Evolutionary conservation across 2,888 invertebrate genomes (phyloP).

Genomic region (Drosophila rubida): DNA sequence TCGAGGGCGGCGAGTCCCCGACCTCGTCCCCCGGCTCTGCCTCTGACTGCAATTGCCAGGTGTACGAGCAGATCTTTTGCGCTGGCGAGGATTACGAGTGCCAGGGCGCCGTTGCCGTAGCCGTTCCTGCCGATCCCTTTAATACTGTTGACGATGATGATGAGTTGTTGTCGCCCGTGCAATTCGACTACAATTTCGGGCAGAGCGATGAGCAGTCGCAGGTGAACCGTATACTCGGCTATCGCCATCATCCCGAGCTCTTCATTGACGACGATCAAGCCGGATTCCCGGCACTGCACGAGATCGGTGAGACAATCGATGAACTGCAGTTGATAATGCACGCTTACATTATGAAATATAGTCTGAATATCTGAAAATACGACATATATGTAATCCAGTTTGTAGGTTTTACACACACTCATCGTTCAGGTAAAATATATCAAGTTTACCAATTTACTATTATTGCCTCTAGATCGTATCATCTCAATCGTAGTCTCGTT

Average conservation of each 20-base stretch:
- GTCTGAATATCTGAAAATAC: constrained; percentile 80
- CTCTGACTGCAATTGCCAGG: constrained; percentile 62
- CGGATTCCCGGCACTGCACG: constrained; percentile 83
- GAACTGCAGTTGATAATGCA: constrained; percentile 84
- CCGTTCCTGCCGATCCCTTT: constrained; percentile 8
- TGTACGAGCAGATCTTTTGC: constrained; percentile 67
- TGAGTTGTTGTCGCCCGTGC: constrained; percentile 5
- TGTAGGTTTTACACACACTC: constrained; percentile 12
- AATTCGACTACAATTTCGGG: constrained; percentile 58
- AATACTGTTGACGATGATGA: constrained; percentile 4
- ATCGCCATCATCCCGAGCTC: constrained; percentile 77
- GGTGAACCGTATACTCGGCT: constrained; percentile 78
- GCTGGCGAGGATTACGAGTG: constrained; percentile 70
- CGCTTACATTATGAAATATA: constrained; percentile 84
- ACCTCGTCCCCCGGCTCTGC: constrained; percentile 17
- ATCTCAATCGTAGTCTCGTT: constrained; percentile 26
- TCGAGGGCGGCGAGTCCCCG: constrained; percentile 79
- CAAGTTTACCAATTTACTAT: constrained; percentile 26
- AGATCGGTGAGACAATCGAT: constrained; percentile 85
- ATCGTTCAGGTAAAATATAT: constrained; percentile 21
- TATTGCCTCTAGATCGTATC: constrained; percentile 11
- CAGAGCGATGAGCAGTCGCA: constrained; percentile 69
- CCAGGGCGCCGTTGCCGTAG: constrained; percentile 53
- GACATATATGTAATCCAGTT: constrained; percentile 4
- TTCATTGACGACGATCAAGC: constrained; percentile 80